Conservation (phyloP, 2,797 vertebrate species). For the Chelidonichthys spinosus region DNA sequence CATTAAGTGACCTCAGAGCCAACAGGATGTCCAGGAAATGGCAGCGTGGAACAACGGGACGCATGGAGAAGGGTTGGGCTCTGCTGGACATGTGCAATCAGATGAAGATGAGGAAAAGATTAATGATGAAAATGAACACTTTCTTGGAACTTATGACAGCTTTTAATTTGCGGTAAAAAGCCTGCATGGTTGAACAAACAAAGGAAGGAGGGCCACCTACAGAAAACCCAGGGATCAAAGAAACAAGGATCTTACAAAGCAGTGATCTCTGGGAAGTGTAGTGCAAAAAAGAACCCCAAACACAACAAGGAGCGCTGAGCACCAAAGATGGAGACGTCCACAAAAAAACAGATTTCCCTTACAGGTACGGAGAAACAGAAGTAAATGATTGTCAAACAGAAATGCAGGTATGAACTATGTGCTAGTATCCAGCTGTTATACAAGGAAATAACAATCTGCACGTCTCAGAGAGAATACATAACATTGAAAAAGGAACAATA, state of each 20-base stretch:
- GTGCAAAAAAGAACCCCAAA: not conserved
- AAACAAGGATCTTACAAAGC: not conserved
- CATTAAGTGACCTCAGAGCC: constrained; percentile 11
- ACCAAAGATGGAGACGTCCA: constrained; percentile 36
- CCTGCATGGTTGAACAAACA: not conserved
- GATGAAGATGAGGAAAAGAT: constrained; percentile 2
- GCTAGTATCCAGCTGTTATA: constrained; percentile 31
- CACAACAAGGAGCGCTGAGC: constrained; percentile 40
- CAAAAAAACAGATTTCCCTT: constrained; percentile 27
- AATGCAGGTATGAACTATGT: constrained; percentile 34
- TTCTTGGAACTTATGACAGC: constrained; percentile 1
- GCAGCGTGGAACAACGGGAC: not conserved
- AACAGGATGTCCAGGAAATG: constrained; percentile 23
- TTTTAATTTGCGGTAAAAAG: constrained; percentile 5
- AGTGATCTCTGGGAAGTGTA: not conserved
- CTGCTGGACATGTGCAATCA: constrained; percentile 23
- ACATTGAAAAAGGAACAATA: constrained; percentile 63
- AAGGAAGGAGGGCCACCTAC: constrained; percentile 22
- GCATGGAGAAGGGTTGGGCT: not conserved
- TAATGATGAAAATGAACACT: constrained; percentile 7
- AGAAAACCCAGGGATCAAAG: not conserved
- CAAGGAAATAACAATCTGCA: constrained; percentile 61
- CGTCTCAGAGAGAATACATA: constrained; percentile 48
- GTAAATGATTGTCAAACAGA: constrained; percentile 71
- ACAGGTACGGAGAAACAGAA: not conserved